These are phyloP conservation scores for Hemitrygon akajei DNA, from an alignment of 2,797 vertebrate species.

Conservation along the genomic window DNA sequence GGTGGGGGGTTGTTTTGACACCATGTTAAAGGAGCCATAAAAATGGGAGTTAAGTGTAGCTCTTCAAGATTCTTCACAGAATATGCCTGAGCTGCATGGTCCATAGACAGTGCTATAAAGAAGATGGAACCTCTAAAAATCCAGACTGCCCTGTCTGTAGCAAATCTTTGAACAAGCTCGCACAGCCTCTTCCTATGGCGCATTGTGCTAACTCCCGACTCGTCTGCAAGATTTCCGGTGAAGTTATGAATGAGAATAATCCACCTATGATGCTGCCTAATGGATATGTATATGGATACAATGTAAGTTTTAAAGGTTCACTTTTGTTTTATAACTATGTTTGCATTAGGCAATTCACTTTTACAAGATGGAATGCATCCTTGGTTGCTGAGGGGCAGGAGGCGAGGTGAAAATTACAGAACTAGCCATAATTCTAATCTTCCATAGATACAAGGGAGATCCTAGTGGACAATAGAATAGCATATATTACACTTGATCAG, in stretches of 20 bases:
- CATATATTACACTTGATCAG: too few relatives aligned
- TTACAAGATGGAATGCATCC: too few relatives aligned
- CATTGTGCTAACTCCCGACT: conserved; percentile 97
- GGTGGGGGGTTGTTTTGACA: background rate
- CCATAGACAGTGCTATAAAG: conserved; percentile 96
- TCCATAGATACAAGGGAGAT: too few relatives aligned
- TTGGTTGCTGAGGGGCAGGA: too few relatives aligned
- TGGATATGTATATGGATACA: conserved; percentile 97
- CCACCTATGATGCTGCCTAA: conserved; percentile 99
- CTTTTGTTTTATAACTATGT: background rate
- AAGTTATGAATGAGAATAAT: conserved; percentile 99
- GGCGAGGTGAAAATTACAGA: too few relatives aligned
- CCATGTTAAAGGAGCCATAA: background rate
- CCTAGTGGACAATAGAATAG: too few relatives aligned
- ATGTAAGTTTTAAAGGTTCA: conserved; percentile 68
- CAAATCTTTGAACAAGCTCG: conserved; percentile 96
- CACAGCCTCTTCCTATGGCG: conserved; percentile 95
- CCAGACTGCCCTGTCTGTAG: conserved; percentile 98
- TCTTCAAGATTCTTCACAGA: background rate
- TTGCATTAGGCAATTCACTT: too few relatives aligned
- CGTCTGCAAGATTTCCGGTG: conserved; percentile 97
- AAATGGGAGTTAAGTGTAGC: background rate
- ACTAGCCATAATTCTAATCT: too few relatives aligned
- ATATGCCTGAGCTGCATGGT: conserved; percentile 25
- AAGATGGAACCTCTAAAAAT: conserved; percentile 93